Percentiles rank a stretch among this genome's conserved stretches.
Conservation (phyloP, 1,140 invertebrate genomes). For the Thaumatotibia leucotreta region DNA sequence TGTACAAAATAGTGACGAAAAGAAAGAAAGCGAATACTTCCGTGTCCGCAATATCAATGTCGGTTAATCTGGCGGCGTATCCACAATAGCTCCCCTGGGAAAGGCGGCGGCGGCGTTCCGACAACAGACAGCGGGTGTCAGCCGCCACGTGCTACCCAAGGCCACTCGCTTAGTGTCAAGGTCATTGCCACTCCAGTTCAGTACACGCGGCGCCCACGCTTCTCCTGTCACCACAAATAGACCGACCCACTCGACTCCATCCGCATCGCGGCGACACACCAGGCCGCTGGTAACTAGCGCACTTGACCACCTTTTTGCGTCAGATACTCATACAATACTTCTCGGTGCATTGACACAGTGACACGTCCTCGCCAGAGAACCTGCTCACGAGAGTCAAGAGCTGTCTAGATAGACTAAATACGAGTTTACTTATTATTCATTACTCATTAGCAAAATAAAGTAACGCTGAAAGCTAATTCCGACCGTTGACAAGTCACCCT, state of each 20-base stretch:
- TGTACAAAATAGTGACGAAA: neutral
- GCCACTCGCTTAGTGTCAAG: conserved; percentile 76
- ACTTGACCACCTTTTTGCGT: conserved; percentile 9
- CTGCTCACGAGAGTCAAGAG: too few species aligned
- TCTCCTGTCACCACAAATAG: conserved; percentile 74
- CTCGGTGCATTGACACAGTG: neutral
- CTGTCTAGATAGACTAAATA: too few species aligned
- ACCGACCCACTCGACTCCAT: conserved; percentile 62
- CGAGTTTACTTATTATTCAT: neutral
- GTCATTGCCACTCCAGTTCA: conserved; percentile 73
- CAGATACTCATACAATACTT: neutral
- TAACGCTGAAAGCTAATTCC: neutral
- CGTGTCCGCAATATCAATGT: conserved; percentile 13
- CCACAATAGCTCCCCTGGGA: conserved; percentile 70
- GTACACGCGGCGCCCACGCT: conserved; percentile 73
- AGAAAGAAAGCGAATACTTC: neutral
- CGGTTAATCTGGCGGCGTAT: conserved; percentile 42
- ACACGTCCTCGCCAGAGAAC: neutral
- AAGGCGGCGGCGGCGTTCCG: conserved; percentile 74
- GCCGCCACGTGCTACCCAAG: conserved; percentile 76
- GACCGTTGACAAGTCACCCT: neutral
- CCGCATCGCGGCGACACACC: conserved; percentile 45
- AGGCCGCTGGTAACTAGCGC: conserved; percentile 8
- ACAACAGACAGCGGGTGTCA: conserved; percentile 76
- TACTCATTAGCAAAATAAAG: neutral